Evolutionary conservation across 2,888 invertebrate genomes (phyloP), one percentile per base, ranked within the genome.

Genomic region (Acronicta alni): DNA sequence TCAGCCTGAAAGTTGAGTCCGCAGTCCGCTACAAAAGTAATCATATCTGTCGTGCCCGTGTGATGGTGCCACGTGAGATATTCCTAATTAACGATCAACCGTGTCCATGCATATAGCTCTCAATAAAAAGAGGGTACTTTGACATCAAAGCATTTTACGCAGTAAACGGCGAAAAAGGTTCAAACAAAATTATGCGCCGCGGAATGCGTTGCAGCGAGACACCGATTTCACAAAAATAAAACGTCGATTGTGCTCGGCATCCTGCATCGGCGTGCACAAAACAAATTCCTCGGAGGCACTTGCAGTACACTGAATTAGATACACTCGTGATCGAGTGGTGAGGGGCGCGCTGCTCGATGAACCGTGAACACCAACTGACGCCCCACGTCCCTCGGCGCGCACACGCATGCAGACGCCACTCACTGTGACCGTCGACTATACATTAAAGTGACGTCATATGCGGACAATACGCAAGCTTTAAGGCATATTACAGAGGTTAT

Each of bases 221-320:
- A 87, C 83, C 78, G 86, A 86, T 88, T 87, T 87, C 81, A 83
- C 86, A 76, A 89, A 92, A 93, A 93, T 92, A 92, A 92, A 92
- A 90, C 88, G 81, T 83, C 86, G 86, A 88, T 89, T 85, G 85
- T 87, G 84, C 78, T 80, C 81, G 80, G 81, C 84, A 85, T 84
- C 88, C 85, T 80, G 81, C 84, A 85, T 84, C 87, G 86, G 78
- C 87, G 89, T 88, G 89, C 89, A 89, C 89, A 88, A 89, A 89
- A 90, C 89, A 88, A 92, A 93, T 93, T 92, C 93, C 92, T 92
- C 78, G 70, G 85, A 89, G 86, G 88, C 90, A 89, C 85, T 88
- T 85, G 85, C 87, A 85, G 85, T 83, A 87, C 88, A 89, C 91
- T 91, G 90, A 91, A 92, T 91, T 92, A 92, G 92, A 91, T 83